Conservation (phyloP, 2,888 invertebrate species). For the Phengaris alcon region DNA sequence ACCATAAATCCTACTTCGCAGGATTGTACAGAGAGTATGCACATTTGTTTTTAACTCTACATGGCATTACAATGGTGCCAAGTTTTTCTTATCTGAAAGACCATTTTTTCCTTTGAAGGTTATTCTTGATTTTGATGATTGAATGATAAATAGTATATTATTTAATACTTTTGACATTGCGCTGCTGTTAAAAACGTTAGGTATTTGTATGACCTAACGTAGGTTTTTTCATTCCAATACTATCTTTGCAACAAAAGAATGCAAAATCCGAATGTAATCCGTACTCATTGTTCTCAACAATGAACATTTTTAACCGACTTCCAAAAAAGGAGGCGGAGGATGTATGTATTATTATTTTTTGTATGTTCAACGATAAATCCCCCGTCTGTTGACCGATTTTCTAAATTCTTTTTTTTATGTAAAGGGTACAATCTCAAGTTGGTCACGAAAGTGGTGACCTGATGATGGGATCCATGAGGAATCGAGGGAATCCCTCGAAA, state of each 20-base stretch:
- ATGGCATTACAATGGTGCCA: neutral
- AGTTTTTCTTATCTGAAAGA: neutral
- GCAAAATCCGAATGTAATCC: neutral
- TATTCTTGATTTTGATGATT: neutral
- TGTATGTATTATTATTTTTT: too few relatives aligned
- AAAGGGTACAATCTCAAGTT: too few relatives aligned
- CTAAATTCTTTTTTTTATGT: too few relatives aligned
- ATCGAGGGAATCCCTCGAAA: too few relatives aligned
- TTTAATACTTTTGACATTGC: neutral
- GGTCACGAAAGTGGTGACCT: too few relatives aligned
- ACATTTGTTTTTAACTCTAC: neutral
- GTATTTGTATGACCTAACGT: neutral
- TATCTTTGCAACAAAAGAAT: neutral
- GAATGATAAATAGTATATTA: neutral
- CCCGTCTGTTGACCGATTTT: too few relatives aligned
- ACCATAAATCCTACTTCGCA: neutral
- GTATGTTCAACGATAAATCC: too few relatives aligned
- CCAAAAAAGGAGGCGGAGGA: too few relatives aligned
- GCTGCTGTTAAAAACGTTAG: neutral
- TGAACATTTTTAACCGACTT: neutral
- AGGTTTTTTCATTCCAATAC: slow-evolving; percentile 6
- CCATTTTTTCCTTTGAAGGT: neutral
- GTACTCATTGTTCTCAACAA: neutral
- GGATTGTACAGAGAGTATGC: neutral
- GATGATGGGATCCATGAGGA: too few relatives aligned